Evolutionary conservation across 92 coral and sea anemone genomes (phyloP), one percentile per base, ranked within the genome.

Genomic region (Palythoa heliodiscus): DNA sequence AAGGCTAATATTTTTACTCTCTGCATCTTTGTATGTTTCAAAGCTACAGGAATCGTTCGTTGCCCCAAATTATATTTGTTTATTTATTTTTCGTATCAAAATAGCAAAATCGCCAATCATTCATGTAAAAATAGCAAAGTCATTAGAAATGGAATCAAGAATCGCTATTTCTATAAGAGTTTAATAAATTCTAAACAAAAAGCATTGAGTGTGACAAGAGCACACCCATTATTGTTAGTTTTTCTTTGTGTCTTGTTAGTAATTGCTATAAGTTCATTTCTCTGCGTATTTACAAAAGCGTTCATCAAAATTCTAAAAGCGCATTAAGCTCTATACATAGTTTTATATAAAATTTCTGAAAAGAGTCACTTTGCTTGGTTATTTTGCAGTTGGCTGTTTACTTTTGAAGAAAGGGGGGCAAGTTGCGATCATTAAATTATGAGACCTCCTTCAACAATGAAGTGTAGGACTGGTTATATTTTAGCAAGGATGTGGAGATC

Each of bases 121-220:
- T 75, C n/a, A 50, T 50, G 17, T 72, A 75, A 75, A 75, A 52
- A 50, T 75, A 52, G 57, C 17, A 75, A 75, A 72, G 39, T 52
- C 8, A 3, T 75, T 14, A 48, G 39, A 52, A 23, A 22, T 48
- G 12, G 23, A 72, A 72, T 75, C 35, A 52, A 50, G 61, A 52
- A 52, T 75, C 61, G 50, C 40, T 19, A 4, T 22, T 47, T 50
- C 7, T 73, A 17, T 50, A 74, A 20, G 25, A 11, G 73, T 2
- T 3, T 19, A 11, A 23, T 11, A 69, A 25, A 29, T 69, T 69
- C 47, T 25, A 69, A 25, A 69, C 47, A n/a, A 69, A 69, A 37
- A 37, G 47, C 73, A 19, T 19, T 19, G 25, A n/a, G 23, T 63
- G 20, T 63, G 25, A 13, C 7, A n/a, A 63, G 2, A 63, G 22